A percentile compares a stretch with the other conserved stretches of the same genome.
Conservation (phyloP, 2,888 invertebrate species). For the Tanypteryx hageni region DNA sequence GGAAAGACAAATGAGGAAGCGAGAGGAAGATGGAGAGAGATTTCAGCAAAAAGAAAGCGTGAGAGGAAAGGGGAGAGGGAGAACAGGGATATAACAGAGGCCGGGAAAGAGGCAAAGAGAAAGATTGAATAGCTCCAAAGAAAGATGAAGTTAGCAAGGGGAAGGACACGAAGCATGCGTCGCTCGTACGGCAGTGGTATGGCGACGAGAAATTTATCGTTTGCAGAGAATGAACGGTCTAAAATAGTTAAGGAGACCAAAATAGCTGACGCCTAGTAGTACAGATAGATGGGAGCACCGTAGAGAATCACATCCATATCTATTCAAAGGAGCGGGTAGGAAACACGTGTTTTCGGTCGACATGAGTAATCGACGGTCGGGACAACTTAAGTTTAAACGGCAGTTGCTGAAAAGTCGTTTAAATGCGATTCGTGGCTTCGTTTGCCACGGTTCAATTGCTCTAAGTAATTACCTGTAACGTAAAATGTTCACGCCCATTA, state of each 20-base stretch:
- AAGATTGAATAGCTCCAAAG: slow-evolving; percentile 51
- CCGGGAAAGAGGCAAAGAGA: slow-evolving; percentile 1
- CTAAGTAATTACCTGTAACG: slow-evolving; percentile 38
- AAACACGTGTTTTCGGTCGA: slow-evolving; percentile 23
- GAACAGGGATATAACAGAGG: not conserved
- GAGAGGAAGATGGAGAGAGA: not conserved
- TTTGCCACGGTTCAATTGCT: slow-evolving; percentile 29
- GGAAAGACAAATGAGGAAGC: not conserved
- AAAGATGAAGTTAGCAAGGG: slow-evolving; percentile 56
- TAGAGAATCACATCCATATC: not conserved
- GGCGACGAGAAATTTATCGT: not conserved
- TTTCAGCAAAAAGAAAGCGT: not conserved
- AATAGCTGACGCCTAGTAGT: not conserved
- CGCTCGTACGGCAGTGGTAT: not conserved
- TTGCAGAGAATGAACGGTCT: not conserved
- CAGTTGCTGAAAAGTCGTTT: slow-evolving; percentile 51
- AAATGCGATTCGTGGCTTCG: slow-evolving; percentile 50
- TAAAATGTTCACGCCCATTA: slow-evolving; percentile 61
- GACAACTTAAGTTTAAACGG: not conserved
- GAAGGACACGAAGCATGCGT: slow-evolving; percentile 31
- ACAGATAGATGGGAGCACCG: not conserved
- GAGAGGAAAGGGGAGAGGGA: not conserved
- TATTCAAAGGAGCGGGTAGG: not conserved
- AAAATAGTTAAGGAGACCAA: not conserved
- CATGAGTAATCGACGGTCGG: slow-evolving; percentile 24